Percentiles rank a stretch among this genome's conserved stretches.
phyloP scores from a whole-genome alignment of 2,113 vertebrate species.

The Ctenomys sociabilis region DNA sequence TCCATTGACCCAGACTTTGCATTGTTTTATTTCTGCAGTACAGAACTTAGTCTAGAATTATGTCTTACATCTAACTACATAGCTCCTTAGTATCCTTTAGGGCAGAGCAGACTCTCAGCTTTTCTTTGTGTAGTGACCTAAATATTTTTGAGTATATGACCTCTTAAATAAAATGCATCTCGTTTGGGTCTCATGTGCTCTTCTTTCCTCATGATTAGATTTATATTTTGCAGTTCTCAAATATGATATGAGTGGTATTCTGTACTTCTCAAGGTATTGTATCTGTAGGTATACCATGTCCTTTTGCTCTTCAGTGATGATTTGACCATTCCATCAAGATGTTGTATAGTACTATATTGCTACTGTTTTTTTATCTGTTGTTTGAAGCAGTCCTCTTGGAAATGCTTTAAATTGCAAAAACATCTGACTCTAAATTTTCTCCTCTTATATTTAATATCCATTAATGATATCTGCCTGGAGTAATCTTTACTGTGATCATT shows the following conservation, averaged over 20 bases:
- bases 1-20: neutral
- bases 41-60: neutral
- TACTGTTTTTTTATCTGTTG: neutral
- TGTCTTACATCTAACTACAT: neutral
- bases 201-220: neutral
- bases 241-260: neutral
- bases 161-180: neutral
- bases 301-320: neutral
- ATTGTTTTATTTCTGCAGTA: neutral
- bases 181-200: neutral
- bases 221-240: neutral
- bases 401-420: slow-evolving; percentile 1
- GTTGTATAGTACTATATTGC: neutral
- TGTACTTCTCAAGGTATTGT: neutral
- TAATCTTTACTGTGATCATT: neutral
- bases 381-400: neutral
- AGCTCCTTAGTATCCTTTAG: neutral
- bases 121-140: neutral
- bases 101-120: neutral
- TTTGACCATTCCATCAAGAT: neutral
- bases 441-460: neutral
- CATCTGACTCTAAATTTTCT: neutral
- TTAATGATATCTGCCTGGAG: neutral
- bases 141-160: neutral
- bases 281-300: neutral